Base-by-base conservation (phyloP, 2,888 invertebrate species). In the Epinotia nisella region DNA sequence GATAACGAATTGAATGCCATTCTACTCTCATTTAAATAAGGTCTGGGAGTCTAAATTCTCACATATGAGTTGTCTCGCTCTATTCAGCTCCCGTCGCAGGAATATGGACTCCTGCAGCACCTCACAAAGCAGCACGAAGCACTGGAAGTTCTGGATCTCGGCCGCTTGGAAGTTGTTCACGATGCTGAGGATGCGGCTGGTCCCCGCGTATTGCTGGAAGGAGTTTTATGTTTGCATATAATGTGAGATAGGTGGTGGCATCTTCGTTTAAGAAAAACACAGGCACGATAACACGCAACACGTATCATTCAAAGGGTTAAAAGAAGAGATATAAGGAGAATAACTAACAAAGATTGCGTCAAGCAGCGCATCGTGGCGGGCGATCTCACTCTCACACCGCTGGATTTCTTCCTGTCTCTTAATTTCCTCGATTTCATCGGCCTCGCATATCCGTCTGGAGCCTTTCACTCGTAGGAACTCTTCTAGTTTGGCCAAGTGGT, bases 391-490 rank as follows among this genome's bases (percentile, higher is more conserved):
- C 82, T 97, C 96, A 81, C 96, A 95, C 9, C 95, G 94, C 77
- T 96, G 95, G 66, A 95, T 94, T 82, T 96, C 95, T 17, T 94
- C 94, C 74, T 95, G 95, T 61, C 95, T 95, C 79, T 96, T 96
- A 74, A 95, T 95, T 75, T 95, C 94, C 78, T 96, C 96, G 75
- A 96, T 96, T 80, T 95, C 95, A 78, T 97, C 96, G 13, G 97
- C 91, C 85, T 97, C 96, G 29, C 95, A 95, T 87, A 96, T 95
- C 65, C 97, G 94, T 76, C 96, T 95, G 77, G 97, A 97, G 0
- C 97, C 96, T 87, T 98, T 98, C 1, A 97, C 95, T 10, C 96
- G 96, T 68, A 98, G 95, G 84, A 98, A 98, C 83, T 97, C 96
- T 82, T 97, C 96, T 64, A 98, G 89, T 79, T 97, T 97, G 13